Percentiles rank a stretch among this genome's conserved stretches.
These are phyloP conservation scores for Caradrina kadenii DNA, from an alignment of 2,888 invertebrate species.

Conservation along the genomic window DNA sequence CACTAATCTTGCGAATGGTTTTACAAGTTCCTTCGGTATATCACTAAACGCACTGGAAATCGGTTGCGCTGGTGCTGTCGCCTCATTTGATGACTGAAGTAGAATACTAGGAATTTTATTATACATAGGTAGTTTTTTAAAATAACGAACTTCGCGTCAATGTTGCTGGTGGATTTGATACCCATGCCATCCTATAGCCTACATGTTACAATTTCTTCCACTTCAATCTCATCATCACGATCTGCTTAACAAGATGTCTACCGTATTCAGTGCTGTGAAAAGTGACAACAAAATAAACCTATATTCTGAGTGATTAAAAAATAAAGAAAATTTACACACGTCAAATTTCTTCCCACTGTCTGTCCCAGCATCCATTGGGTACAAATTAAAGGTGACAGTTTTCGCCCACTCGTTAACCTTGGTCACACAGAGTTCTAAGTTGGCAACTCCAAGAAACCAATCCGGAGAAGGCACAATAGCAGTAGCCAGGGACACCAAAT, in stretches of 20 bases:
- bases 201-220: neutral
- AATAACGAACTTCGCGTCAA: no score
- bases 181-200: neutral
- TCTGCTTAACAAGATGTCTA: no score
- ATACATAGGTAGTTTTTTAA: neutral
- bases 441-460: conserved; percentile 98
- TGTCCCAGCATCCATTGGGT: conserved; percentile 98
- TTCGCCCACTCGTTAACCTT: conserved; percentile 95
- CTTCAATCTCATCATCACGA: neutral
- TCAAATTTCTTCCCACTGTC: conserved; percentile 97
- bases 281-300: neutral
- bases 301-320: neutral
- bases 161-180: no score
- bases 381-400: conserved; percentile 94
- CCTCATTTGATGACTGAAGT: conserved; percentile 83
- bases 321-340: conserved; percentile 81
- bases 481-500: conserved; percentile 81
- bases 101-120: neutral
- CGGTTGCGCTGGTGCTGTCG: conserved; percentile 82
- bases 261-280: neutral
- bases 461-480: conserved; percentile 94
- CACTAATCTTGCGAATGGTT: conserved; percentile 81
- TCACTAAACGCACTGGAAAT: conserved; percentile 74
- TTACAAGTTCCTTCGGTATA: conserved; percentile 70
- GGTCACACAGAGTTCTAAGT: conserved; percentile 95